These are phyloP conservation scores for Drosophila kanapiae DNA, from an alignment of 1,140 invertebrate genomes.

Conservation along the genomic window DNA sequence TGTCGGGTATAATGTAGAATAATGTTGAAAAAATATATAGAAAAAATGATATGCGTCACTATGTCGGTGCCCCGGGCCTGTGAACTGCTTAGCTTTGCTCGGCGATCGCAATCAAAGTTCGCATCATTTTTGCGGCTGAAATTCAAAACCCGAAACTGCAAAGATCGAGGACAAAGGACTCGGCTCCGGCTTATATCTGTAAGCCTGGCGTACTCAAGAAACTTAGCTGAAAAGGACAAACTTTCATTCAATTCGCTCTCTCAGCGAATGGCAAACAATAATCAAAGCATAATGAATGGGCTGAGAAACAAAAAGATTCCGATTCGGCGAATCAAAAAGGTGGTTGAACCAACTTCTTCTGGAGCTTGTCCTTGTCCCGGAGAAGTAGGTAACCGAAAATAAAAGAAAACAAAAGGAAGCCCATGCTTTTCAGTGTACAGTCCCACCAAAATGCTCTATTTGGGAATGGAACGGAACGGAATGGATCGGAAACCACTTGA, in stretches of 20 bases:
- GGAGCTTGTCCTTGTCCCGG: constrained; percentile 58
- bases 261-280: constrained; percentile 48
- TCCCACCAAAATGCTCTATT: constrained; percentile 17
- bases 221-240: constrained; percentile 70
- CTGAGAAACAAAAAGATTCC: constrained; percentile 41
- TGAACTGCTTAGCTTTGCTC: constrained; percentile 25
- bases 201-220: constrained; percentile 1
- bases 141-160: constrained; percentile 66
- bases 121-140: constrained; percentile 50
- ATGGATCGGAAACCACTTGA: constrained; percentile 29
- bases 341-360: constrained; percentile 68
- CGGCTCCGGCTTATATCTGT: constrained; percentile 41
- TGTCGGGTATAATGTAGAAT: constrained; percentile 20
- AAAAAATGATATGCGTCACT: constrained; percentile 35
- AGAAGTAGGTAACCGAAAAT: constrained; percentile 40
- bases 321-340: constrained; percentile 50
- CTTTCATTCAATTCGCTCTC: constrained; percentile 41
- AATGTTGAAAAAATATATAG: constrained; percentile 18
- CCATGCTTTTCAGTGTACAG: constrained; percentile 25
- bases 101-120: constrained; percentile 54
- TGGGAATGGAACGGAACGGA: neutral
- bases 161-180: constrained; percentile 41
- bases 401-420: neutral
- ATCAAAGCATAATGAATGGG: constrained; percentile 58
- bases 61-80: neutral